phyloP scores from a whole-genome alignment of 2,113 vertebrate genomes.

The Eptesicus fuscus region DNA sequence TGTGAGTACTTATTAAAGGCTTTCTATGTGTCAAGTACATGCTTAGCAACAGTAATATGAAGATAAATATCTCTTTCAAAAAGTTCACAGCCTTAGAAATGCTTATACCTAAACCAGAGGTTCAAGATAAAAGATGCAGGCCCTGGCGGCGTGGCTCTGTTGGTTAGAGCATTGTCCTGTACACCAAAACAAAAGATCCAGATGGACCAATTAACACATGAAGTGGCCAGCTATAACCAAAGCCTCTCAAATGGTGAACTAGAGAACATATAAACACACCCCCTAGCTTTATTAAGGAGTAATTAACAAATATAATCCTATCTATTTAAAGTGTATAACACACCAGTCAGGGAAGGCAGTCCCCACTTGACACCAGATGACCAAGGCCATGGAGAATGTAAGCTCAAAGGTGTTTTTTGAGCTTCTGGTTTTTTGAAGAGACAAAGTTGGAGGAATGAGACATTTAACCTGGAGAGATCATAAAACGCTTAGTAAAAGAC shows the following conservation, averaged over 20 bases:
- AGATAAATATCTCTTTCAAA: slow-evolving; percentile 38
- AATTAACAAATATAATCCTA: background rate
- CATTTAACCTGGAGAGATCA: slow-evolving; percentile 1
- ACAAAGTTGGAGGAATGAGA: slow-evolving; percentile 3
- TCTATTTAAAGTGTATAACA: background rate
- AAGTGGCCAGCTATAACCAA: background rate
- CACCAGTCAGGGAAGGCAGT: background rate
- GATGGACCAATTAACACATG: background rate
- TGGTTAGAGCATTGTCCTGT: too few relatives aligned
- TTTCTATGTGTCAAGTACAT: background rate
- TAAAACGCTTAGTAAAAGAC: background rate
- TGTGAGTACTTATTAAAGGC: background rate
- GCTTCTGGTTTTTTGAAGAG: background rate
- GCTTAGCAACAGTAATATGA: background rate
- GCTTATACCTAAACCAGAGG: background rate
- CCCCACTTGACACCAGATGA: background rate
- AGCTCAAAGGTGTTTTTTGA: background rate
- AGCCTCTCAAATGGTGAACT: background rate
- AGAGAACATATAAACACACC: background rate
- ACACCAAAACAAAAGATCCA: background rate
- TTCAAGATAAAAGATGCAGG: background rate
- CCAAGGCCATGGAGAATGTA: background rate
- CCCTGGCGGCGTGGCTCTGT: too few relatives aligned
- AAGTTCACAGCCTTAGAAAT: background rate
- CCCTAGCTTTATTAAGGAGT: background rate